Evolutionary conservation across 2,113 vertebrate genomes (phyloP).

Genomic region (Gymnarchus niloticus): DNA sequence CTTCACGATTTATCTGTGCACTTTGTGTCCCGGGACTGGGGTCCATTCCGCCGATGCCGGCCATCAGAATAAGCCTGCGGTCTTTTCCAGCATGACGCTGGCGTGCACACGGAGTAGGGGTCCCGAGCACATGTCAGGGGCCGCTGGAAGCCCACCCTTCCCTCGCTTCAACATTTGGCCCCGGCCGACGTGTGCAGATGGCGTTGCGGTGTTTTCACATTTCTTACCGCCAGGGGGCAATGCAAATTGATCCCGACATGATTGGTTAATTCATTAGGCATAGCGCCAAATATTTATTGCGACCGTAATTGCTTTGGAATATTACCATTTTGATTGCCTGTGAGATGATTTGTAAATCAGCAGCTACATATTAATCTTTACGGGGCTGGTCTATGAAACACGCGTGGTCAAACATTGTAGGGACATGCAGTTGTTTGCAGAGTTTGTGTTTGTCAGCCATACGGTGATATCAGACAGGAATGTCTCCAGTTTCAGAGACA

Average conservation of each 20-base stretch:
- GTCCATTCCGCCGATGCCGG: not conserved
- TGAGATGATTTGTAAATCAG: not conserved
- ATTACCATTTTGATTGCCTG: slow-evolving; percentile 1
- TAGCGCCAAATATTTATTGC: not conserved
- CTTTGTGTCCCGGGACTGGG: not conserved
- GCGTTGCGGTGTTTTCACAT: slow-evolving; percentile 14
- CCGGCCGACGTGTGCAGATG: not conserved
- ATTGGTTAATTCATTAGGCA: slow-evolving; percentile 10
- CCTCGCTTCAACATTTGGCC: not conserved
- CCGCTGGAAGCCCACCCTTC: not conserved
- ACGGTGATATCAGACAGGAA: not conserved
- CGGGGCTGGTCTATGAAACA: not conserved
- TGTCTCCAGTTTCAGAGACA: not conserved
- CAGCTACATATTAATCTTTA: slow-evolving; percentile 11
- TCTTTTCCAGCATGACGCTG: too few relatives aligned
- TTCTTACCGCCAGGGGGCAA: slow-evolving; percentile 14
- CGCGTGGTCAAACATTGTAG: not conserved
- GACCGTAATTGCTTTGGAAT: not conserved
- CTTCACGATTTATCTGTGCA: not conserved
- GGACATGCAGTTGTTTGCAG: not conserved
- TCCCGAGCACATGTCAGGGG: not conserved
- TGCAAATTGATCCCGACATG: slow-evolving; percentile 5
- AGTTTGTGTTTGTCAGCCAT: not conserved
- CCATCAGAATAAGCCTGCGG: not conserved
- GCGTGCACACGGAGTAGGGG: not conserved